phyloP scores from a whole-genome alignment of 2,797 vertebrate species.

The Nannoperca obscura region DNA sequence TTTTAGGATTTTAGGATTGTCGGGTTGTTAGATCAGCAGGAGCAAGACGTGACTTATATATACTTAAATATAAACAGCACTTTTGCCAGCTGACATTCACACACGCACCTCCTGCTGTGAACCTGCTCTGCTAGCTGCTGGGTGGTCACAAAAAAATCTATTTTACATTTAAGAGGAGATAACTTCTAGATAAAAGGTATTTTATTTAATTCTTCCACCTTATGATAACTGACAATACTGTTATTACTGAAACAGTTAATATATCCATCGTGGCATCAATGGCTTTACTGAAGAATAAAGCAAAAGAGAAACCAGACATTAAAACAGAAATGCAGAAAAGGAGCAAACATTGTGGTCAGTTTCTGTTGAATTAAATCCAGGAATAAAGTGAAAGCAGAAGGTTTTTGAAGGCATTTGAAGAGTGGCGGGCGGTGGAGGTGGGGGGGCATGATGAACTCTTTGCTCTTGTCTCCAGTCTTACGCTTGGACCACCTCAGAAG shows the following conservation, averaged over 20 bases:
- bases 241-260: background rate
- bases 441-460: background rate
- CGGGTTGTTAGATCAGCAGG: too few species aligned
- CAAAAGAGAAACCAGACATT: background rate
- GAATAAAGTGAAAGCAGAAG: background rate
- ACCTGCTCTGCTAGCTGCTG: background rate
- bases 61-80: background rate
- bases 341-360: background rate
- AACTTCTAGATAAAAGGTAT: background rate
- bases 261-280: background rate
- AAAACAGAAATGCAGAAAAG: background rate
- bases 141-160: too few species aligned
- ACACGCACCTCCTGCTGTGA: background rate
- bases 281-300: background rate
- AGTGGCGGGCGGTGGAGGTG: background rate
- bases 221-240: background rate
- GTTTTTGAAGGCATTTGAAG: background rate
- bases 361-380: background rate
- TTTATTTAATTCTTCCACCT: too few species aligned
- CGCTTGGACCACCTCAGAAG: slow-evolving; percentile 71
- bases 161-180: background rate
- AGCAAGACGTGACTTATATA: too few species aligned
- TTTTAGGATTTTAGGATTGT: background rate
- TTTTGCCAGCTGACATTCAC: too few species aligned
- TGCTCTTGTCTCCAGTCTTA: slow-evolving; percentile 39